Base-by-base conservation (phyloP, 1,140 invertebrate genomes). In the Cepaea nemoralis region DNA sequence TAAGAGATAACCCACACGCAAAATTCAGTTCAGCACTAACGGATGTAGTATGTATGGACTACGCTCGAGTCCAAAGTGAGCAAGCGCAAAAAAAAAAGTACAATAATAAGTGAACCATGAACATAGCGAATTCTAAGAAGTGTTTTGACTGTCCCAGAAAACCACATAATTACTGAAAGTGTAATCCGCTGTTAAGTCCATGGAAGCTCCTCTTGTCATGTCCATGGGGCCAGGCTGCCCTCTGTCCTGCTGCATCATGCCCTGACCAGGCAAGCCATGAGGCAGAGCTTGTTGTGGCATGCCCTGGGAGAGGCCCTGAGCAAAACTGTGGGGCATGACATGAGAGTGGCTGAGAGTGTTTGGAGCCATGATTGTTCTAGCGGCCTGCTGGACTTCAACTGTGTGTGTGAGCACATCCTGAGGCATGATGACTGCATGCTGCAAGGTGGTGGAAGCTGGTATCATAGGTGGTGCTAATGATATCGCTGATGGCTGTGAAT, bases 141-240 rank as follows among this genome's bases (percentile, higher is more conserved):
- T 33, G 40, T 74, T 74, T 33, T 74, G 71, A 48, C 71, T 74
- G 35, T 74, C 71, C 71, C 71, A 74, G 42, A 50, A 74, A 24
- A 74, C 71, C 48, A 74, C 71, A 74, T 74, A 74, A 74, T 74
- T 74, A 19, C 50, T 74, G 42, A 74, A 74, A 33, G 71, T 42
- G 24, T 74, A 74, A 33, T 74, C 42, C 33, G 42, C 69, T 40
- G 69, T 39, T 5, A 40, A n/a, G n/a, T 70, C 69, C 69, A 70
- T 70, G 19, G 69, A n/a, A 10, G 16, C 22, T 39, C 14, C 71
- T 45, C 71, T 33, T 45, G 71, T 48, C 71, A 74, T 74, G 42
- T 74, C 71, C 71, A 74, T 74, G 16, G 71, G 31, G 3, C 22
- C 35, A 3, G 37, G 42, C 19, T 74, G 71, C 6, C 35, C 40